phyloP scores from a whole-genome alignment of 2,888 invertebrate species.

The Cephus nigrinus region DNA sequence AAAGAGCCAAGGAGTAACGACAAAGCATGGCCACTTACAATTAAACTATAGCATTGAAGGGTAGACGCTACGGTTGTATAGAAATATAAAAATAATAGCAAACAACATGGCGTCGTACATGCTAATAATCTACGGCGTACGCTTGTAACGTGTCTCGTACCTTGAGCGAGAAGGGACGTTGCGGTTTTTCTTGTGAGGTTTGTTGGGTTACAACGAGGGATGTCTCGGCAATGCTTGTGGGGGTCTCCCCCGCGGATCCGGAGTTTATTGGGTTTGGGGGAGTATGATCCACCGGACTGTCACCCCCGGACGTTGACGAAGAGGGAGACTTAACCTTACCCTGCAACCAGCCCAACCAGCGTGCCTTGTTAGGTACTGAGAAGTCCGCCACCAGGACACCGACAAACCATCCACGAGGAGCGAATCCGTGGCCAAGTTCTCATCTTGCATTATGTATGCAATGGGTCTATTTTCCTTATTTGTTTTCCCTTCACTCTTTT shows the following conservation, averaged over 20 bases:
- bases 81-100: constrained; percentile 36
- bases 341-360: constrained; percentile 66
- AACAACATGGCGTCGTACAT: constrained; percentile 22
- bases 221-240: constrained; percentile 54
- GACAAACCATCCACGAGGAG: constrained; percentile 20
- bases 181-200: constrained; percentile 67
- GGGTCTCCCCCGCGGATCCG: constrained; percentile 56
- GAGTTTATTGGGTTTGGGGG: constrained; percentile 59
- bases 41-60: background rate
- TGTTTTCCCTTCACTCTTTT: background rate
- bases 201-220: constrained; percentile 53
- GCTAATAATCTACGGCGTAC: background rate
- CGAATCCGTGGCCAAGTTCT: constrained; percentile 33
- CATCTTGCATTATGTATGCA: background rate
- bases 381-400: constrained; percentile 53
- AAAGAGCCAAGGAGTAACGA: background rate
- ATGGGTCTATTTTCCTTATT: background rate
- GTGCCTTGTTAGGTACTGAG: constrained; percentile 61
- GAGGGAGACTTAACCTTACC: constrained; percentile 66
- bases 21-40: background rate
- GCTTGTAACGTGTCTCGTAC: constrained; percentile 57
- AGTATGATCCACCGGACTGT: constrained; percentile 63
- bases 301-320: constrained; percentile 64
- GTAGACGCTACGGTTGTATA: constrained; percentile 17
- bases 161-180: constrained; percentile 73